phyloP scores from a whole-genome alignment of 2,888 invertebrate genomes.

The Limenitis camilla region DNA sequence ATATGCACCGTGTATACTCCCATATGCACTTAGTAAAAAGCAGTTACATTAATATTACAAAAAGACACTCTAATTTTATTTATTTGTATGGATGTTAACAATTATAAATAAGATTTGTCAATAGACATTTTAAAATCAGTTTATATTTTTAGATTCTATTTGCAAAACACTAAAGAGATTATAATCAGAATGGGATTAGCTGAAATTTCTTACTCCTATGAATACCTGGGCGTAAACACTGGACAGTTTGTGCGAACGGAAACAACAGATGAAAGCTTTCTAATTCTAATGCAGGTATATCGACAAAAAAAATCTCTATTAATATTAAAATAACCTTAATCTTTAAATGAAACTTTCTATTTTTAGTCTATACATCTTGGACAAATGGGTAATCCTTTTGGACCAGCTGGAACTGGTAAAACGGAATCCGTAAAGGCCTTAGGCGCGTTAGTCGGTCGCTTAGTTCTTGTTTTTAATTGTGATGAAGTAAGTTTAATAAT shows the following conservation, averaged over 20 bases:
- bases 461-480: slow-evolving; percentile 97
- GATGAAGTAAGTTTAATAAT: slow-evolving; percentile 81
- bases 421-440: slow-evolving; percentile 98
- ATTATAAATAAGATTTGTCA: neutral
- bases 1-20: too few species aligned
- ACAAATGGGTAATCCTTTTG: slow-evolving; percentile 98
- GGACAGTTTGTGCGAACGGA: slow-evolving; percentile 96
- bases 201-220: slow-evolving; percentile 96
- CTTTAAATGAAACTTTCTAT: too few species aligned
- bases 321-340: neutral
- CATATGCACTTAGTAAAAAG: too few species aligned
- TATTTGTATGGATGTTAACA: too few species aligned
- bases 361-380: slow-evolving; percentile 92
- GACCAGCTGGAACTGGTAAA: slow-evolving; percentile 99
- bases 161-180: slow-evolving; percentile 75
- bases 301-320: neutral
- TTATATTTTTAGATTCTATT: slow-evolving; percentile 78
- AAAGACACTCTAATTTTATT: too few species aligned
- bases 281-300: slow-evolving; percentile 91
- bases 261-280: slow-evolving; percentile 96
- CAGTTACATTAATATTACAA: too few species aligned
- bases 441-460: slow-evolving; percentile 90
- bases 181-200: slow-evolving; percentile 93
- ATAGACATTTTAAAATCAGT: neutral
- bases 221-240: slow-evolving; percentile 96